Evolutionary conservation across 2,113 vertebrate genomes (phyloP).

Genomic region (Sus scrofa): DNA sequence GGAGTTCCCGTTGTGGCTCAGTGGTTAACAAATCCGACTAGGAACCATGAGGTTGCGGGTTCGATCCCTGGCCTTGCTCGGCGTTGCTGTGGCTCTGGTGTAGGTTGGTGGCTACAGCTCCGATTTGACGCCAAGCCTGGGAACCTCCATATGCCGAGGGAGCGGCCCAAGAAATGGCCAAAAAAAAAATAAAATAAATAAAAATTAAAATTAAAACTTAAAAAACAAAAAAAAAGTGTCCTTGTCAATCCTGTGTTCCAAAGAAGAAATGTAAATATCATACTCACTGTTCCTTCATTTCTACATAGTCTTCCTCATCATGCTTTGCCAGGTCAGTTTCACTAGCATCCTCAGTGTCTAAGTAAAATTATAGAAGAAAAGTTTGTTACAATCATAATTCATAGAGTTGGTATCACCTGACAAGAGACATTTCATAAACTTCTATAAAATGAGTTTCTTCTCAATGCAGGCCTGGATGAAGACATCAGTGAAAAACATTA

Average conservation of each 20-base stretch:
- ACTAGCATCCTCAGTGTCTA: conserved; percentile 99
- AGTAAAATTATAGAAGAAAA: not conserved
- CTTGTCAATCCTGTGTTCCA: not conserved
- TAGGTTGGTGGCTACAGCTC: no score
- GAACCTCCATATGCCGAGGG: no score
- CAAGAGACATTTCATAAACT: not conserved
- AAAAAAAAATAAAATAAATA: no score
- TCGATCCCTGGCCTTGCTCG: no score
- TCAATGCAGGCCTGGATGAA: not conserved
- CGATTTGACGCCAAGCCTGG: no score
- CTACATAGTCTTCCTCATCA: conserved; percentile 97
- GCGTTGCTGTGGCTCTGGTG: no score
- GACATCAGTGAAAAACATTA: not conserved
- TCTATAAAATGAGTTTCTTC: not conserved
- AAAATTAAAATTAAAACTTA: no score
- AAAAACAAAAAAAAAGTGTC: no score
- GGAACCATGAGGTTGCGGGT: no score
- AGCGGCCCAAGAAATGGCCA: no score
- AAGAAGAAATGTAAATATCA: not conserved
- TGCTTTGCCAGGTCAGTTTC: conserved; percentile 99
- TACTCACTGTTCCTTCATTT: conserved; percentile 99
- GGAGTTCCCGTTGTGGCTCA: no score
- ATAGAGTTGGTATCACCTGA: not conserved
- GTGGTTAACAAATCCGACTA: no score
- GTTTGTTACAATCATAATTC: not conserved